Base-by-base conservation (phyloP, 1,140 invertebrate genomes). In the Theocolax elegans region DNA sequence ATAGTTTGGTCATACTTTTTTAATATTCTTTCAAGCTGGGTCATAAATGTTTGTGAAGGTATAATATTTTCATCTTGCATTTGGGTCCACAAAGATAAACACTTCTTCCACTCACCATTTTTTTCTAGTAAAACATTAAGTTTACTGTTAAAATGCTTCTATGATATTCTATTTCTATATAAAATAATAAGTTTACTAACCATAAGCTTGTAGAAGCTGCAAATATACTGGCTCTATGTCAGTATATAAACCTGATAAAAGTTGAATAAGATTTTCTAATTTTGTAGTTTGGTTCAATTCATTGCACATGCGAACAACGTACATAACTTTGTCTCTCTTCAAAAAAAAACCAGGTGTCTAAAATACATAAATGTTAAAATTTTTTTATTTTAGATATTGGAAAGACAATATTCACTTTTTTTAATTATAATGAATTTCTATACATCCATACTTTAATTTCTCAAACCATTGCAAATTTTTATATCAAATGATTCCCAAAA, bases 51-150 rank as follows among this genome's bases (percentile, higher is more conserved):
- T 60, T 91, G 88, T 23, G 88, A 90, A 1, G 94, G 91, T 31
- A 89, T 80, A 59, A 94, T 83, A 69, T 91, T 88, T 77, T 95
- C 93, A 81, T 95, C 93, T 84, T 95, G 93, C 84, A 95, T 90
- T 77, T 91, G 83, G 0, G 91, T 92, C 92, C 92, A 94, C 8
- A 95, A 80, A 8, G 89, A 89, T 10, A 93, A 74, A 1, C 92
- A 92, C 81, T 93, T 93, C 21, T 93, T 88, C 1, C 88, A 85
- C 71, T 94, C 88, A 0, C 88, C 84, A 71, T 94, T 88, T 40
- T 91, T 87, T 1, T 88, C 86, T 76, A 81, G 2, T 74, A 74
- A 66, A 60, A 72, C 31, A 17, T 27, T n/a, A n/a, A n/a, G n/a
- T n/a, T n/a, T n/a, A n/a, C n/a, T n/a, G n/a, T n/a, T n/a, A n/a